A percentile compares a stretch with the other conserved stretches of the same genome.
Conservation (phyloP, 1,140 invertebrate species). For the Magallana angulata region DNA sequence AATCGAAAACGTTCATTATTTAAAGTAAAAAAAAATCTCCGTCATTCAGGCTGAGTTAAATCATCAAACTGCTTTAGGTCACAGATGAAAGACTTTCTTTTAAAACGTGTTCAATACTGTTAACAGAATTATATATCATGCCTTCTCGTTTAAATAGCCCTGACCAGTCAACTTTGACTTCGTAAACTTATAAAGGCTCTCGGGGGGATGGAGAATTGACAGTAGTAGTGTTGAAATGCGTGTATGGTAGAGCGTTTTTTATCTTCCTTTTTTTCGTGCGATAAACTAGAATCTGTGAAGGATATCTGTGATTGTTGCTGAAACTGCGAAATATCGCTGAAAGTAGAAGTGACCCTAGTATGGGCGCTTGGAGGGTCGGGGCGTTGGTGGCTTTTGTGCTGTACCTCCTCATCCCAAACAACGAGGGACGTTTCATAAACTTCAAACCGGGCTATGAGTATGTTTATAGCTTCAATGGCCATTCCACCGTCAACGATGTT, state of each 20-base stretch:
- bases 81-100: not conserved
- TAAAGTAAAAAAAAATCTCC: no score
- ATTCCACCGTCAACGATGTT: constrained; percentile 46
- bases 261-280: no score
- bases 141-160: not conserved
- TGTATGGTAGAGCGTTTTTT: no score
- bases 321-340: no score
- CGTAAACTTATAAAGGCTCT: not conserved
- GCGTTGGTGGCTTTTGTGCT: not conserved
- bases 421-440: constrained; percentile 32
- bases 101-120: not conserved
- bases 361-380: not conserved
- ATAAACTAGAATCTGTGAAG: no score
- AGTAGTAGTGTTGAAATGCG: not conserved
- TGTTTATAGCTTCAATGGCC: constrained; percentile 43
- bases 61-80: not conserved
- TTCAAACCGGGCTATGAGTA: constrained; percentile 50
- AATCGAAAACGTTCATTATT: not conserved
- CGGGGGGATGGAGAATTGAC: not conserved
- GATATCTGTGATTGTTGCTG: no score
- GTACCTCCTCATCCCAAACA: not conserved
- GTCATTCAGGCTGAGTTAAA: not conserved
- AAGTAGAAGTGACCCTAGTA: not conserved
- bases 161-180: constrained; percentile 4
- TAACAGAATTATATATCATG: not conserved